Evolutionary conservation across 2,888 invertebrate species (phyloP).

Genomic region (Encarsia formosa): DNA sequence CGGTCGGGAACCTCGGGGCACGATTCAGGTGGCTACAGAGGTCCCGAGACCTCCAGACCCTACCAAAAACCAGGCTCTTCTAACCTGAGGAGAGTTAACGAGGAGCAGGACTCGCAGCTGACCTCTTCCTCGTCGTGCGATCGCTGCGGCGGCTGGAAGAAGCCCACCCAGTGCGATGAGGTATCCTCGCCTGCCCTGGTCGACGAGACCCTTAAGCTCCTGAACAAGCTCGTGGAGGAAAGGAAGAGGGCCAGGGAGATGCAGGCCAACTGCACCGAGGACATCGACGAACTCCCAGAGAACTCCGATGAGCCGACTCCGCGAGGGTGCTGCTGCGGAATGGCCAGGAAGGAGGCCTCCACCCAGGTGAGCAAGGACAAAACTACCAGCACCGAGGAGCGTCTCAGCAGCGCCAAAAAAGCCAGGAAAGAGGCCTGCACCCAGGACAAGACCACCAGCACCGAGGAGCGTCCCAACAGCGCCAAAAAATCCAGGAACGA

Average conservation of each 20-base stretch:
- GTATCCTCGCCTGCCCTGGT: slow-evolving; percentile 7
- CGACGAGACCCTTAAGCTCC: neutral
- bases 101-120: neutral
- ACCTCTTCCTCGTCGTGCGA: neutral
- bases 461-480: too few species aligned
- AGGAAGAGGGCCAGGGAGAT: neutral
- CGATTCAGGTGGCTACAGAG: neutral
- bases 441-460: too few species aligned
- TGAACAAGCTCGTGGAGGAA: slow-evolving; percentile 8
- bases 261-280: too few species aligned
- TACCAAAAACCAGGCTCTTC: too few species aligned
- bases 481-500: neutral
- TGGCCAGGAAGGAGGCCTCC: too few species aligned
- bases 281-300: too few species aligned
- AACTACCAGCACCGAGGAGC: too few species aligned
- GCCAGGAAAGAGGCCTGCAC: too few species aligned
- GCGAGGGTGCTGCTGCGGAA: too few species aligned
- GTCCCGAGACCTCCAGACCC: neutral
- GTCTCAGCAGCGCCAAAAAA: too few species aligned
- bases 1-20: neutral
- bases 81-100: neutral
- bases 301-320: too few species aligned
- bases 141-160: slow-evolving; percentile 4
- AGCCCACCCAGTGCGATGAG: neutral
- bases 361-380: too few species aligned